These are phyloP conservation scores for Phalacrocorax pelagicus DNA, from an alignment of 2,113 vertebrate species.

Conservation along the genomic window DNA sequence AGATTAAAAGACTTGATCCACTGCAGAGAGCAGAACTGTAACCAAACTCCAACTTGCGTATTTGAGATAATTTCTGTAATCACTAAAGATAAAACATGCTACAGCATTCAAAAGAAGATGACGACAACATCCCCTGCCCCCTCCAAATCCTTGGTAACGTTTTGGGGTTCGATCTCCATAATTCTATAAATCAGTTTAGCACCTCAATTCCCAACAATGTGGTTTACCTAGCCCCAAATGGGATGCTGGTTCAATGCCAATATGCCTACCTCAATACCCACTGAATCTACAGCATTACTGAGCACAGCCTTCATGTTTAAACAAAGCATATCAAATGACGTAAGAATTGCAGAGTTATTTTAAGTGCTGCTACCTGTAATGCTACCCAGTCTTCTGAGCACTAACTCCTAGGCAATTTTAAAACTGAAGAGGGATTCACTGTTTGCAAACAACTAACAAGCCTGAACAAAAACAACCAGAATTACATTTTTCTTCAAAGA, in stretches of 20 bases:
- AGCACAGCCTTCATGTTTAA: not conserved
- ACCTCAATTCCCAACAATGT: not conserved
- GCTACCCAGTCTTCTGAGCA: not conserved
- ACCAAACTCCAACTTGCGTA: fast-evolving
- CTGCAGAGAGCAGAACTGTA: not conserved
- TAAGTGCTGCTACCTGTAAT: not conserved
- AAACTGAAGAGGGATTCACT: not conserved
- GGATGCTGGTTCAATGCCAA: not conserved
- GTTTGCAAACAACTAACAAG: not conserved
- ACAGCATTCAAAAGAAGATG: not conserved
- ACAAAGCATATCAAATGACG: fast-evolving
- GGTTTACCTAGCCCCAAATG: not conserved
- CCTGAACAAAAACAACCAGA: not conserved
- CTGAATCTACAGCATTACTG: not conserved
- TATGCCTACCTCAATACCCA: fast-evolving
- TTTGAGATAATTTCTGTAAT: not conserved
- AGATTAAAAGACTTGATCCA: not conserved
- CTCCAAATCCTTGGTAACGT: not conserved
- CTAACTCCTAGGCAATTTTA: not conserved
- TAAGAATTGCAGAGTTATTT: not conserved
- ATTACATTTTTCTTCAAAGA: not conserved
- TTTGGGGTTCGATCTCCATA: not conserved
- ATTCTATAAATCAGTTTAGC: not conserved
- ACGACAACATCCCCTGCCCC: not conserved
- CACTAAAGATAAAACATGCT: not conserved